phyloP scores from a whole-genome alignment of 2,797 vertebrate species.

The Poeciliopsis infans region DNA sequence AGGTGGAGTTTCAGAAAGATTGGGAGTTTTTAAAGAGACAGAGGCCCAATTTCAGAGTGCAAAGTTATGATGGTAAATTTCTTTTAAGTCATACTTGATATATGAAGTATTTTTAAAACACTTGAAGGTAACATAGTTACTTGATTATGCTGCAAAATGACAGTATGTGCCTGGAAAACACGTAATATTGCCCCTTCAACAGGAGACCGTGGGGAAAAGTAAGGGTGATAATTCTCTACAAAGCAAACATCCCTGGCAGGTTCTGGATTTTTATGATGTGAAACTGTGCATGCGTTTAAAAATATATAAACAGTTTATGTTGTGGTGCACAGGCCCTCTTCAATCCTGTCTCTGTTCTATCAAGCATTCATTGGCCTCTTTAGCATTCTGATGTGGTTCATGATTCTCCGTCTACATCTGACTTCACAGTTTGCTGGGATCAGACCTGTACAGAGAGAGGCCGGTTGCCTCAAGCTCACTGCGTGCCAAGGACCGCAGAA shows the following conservation, averaged over 20 bases:
- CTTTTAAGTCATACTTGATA: too few relatives aligned
- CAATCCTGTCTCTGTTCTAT: slow-evolving; percentile 13
- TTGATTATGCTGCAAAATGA: too few relatives aligned
- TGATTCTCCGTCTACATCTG: slow-evolving; percentile 74
- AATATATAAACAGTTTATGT: not conserved
- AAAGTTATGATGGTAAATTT: too few relatives aligned
- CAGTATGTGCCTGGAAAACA: too few relatives aligned
- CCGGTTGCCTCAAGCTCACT: slow-evolving; percentile 45
- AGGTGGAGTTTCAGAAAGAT: too few relatives aligned
- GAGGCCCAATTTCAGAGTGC: too few relatives aligned
- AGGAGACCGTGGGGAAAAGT: slow-evolving; percentile 7
- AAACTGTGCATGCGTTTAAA: slow-evolving; percentile 12
- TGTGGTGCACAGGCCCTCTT: not conserved
- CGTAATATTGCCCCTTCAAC: not conserved
- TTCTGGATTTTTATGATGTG: slow-evolving; percentile 40
- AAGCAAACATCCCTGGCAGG: slow-evolving; percentile 25
- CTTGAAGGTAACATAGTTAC: too few relatives aligned
- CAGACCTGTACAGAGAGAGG: slow-evolving; percentile 58
- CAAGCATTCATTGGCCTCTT: slow-evolving; percentile 56
- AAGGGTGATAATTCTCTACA: slow-evolving; percentile 16
- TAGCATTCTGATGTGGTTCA: slow-evolving; percentile 67
- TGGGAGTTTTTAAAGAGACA: too few relatives aligned
- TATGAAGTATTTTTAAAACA: too few relatives aligned
- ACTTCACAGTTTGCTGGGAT: slow-evolving; percentile 64
- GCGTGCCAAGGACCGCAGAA: slow-evolving; percentile 27